Evolutionary conservation across 2,113 vertebrate species (phyloP).

Genomic region (Labeo rohita): DNA sequence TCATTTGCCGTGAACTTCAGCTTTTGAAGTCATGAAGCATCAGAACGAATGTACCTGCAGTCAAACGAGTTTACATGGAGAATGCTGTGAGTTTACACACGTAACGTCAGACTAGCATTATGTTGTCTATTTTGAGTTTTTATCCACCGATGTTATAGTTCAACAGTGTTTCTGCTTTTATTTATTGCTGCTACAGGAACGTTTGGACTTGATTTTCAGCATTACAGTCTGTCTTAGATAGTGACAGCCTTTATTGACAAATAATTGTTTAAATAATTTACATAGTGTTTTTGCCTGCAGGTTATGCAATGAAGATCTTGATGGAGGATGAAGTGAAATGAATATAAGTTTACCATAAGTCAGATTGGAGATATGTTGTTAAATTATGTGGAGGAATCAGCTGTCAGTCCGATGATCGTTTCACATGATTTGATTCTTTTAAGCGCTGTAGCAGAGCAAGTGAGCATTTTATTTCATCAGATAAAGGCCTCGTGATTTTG

Average conservation of each 20-base stretch:
- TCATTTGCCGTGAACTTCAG: background rate
- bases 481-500: background rate
- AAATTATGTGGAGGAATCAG: too few species aligned
- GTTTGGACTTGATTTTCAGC: background rate
- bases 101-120: background rate
- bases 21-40: background rate
- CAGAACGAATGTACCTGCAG: conserved; percentile 1
- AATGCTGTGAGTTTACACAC: background rate
- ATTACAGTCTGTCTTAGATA: background rate
- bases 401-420: background rate
- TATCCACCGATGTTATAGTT: background rate
- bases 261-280: background rate
- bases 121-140: background rate
- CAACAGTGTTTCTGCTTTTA: conserved; percentile 9
- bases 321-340: background rate
- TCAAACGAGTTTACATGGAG: background rate
- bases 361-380: background rate
- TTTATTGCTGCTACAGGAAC: conserved; percentile 14
- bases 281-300: background rate
- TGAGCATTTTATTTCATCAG: background rate
- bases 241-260: background rate
- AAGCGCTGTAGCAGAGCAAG: background rate
- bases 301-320: background rate
- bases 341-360: background rate
- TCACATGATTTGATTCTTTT: background rate